A percentile compares a stretch with the other conserved stretches of the same genome.
Evolutionary conservation across 2,797 vertebrate species (phyloP).

Genomic region (Prunella strophiata): DNA sequence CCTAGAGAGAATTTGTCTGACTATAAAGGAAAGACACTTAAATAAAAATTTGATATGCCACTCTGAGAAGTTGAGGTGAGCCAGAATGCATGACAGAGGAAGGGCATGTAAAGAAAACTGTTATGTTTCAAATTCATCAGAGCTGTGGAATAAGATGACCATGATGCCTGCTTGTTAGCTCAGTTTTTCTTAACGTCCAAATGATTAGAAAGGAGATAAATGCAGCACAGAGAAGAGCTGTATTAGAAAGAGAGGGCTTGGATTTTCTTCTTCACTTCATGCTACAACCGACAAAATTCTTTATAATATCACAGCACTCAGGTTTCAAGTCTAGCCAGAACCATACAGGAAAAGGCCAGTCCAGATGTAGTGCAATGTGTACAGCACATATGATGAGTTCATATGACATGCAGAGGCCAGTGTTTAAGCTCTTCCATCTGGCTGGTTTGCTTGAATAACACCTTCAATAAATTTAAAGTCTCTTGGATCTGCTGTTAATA

Average conservation of each 20-base stretch:
- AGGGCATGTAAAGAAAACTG: neutral
- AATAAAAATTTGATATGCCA: neutral
- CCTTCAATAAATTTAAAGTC: neutral
- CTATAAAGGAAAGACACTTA: neutral
- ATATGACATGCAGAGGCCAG: neutral
- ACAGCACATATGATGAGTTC: neutral
- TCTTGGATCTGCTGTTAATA: neutral
- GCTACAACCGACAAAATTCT: neutral
- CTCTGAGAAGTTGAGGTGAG: neutral
- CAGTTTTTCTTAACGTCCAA: neutral
- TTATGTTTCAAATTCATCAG: neutral
- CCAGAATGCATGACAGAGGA: neutral
- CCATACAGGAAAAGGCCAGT: neutral
- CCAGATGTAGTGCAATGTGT: neutral
- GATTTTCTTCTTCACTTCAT: neutral
- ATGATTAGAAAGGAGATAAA: neutral
- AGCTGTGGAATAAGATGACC: neutral
- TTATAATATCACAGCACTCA: neutral
- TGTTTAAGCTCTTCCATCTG: neutral
- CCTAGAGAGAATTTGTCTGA: neutral
- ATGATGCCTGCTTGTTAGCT: neutral
- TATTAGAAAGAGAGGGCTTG: neutral
- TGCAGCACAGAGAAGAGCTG: neutral
- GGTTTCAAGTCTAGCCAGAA: neutral
- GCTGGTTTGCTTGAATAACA: neutral